Evolutionary conservation across 2,888 invertebrate species (phyloP), one percentile per base, ranked within the genome.

Genomic region (Pristionchus fissidentatus): DNA sequence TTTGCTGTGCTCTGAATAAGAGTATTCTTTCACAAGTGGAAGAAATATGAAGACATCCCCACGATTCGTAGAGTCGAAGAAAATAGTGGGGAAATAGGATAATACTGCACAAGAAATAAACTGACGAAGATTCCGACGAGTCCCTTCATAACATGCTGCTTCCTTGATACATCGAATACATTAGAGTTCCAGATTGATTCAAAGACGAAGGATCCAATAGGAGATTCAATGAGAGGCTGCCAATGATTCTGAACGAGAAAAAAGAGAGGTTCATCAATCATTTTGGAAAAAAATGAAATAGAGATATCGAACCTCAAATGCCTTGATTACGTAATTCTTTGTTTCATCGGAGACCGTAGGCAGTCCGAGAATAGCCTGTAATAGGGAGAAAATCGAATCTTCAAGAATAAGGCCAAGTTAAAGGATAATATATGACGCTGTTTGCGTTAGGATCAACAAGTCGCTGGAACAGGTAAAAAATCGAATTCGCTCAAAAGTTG

Each of bases 121-220:
- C 87, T 83, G 29, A 89, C 89, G 75, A 86, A 81, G 66, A 89
- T 85, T 55, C 81, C 80, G 10, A 86, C 85, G 38, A 89, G 83
- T 13, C 62, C 55, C 73, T 87, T 89, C 87, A 89, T 86, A 15
- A 88, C 70, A 32, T 85, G 85, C 70, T 86, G 85, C 55, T 88
- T 88, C 49, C 82, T 83, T 19, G 85, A 84, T 55, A 88, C 85
- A 62, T 86, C 86, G 15, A 87, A 70, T 43, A 55, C 70, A 35
- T 26, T 29, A 4, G 60, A 52, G 19, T 49, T 55, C 83, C 83
- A 83, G 5, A 83, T 32, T 5, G 83, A 52, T n/a, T 83, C 70
- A 29, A 83, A 83, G 35, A 83, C 83, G 43, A 70, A 83, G 29
- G 60, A 57, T 15, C 83, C 83, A n/a, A 43, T 57, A 0, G 83